Conservation (phyloP, 2,113 vertebrate species). For the Gallinago media region DNA sequence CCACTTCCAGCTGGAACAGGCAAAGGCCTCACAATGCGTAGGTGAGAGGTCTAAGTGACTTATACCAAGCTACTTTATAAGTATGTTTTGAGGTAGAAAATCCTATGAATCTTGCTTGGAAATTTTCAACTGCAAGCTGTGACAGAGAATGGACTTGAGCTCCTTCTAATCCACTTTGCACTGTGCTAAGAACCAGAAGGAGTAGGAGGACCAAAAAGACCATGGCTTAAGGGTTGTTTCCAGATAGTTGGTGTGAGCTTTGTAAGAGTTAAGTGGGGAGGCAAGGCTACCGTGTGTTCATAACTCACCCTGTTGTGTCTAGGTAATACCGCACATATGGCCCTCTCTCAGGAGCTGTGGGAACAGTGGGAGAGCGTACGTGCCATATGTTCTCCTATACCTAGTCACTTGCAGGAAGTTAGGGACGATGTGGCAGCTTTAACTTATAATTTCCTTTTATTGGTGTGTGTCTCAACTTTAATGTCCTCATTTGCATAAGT, state of each 20-base stretch:
- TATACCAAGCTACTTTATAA: not conserved
- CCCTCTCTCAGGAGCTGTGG: constrained; percentile 11
- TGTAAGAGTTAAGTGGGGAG: not conserved
- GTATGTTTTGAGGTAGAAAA: not conserved
- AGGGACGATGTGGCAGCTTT: constrained; percentile 43
- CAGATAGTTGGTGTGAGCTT: not conserved
- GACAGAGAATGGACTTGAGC: accelerated
- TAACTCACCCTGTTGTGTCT: constrained; percentile 1
- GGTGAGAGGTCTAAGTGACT: not conserved
- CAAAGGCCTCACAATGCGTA: accelerated
- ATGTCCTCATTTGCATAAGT: constrained; percentile 74
- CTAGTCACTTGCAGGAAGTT: constrained; percentile 51
- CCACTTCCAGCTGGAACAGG: not conserved
- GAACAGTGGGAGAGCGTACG: constrained; percentile 42
- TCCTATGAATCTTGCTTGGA: not conserved
- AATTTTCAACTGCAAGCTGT: not conserved
- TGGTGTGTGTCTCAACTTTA: constrained; percentile 64
- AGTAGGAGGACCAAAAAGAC: not conserved
- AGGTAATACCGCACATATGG: constrained; percentile 43
- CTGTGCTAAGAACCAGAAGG: not conserved
- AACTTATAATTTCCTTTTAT: constrained; percentile 75
- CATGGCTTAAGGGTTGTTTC: not conserved
- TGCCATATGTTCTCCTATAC: constrained; percentile 43
- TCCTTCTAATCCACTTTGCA: not conserved
- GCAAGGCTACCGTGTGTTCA: not conserved